phyloP scores from a whole-genome alignment of 2,113 vertebrate species.

The Paradisaea rubra region DNA sequence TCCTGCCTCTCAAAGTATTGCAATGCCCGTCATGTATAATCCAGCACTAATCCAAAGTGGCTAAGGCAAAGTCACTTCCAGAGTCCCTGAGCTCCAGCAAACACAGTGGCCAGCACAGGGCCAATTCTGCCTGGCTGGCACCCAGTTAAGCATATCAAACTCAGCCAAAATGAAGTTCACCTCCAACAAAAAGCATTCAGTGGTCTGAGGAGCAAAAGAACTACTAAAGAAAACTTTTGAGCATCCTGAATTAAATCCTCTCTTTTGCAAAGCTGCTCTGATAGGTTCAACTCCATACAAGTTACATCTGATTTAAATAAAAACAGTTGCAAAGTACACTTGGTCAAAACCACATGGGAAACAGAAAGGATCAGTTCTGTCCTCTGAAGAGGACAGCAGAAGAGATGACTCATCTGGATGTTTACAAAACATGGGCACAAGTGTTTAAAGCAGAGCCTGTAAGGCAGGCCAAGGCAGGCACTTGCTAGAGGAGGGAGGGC shows the following conservation, averaged over 20 bases:
- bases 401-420: background rate
- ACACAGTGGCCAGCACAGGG: background rate
- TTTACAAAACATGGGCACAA: background rate
- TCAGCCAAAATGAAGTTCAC: background rate
- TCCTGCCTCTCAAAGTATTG: rapidly evolving
- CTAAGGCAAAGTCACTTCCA: background rate
- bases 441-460: background rate
- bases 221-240: background rate
- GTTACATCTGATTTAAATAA: background rate
- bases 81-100: background rate
- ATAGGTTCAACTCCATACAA: background rate
- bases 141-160: background rate
- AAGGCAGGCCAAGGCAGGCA: background rate
- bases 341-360: background rate
- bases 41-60: background rate
- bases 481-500: background rate
- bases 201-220: background rate
- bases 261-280: background rate
- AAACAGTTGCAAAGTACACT: background rate
- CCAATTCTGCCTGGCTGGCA: background rate
- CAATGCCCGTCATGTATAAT: background rate
- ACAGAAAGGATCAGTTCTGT: background rate
- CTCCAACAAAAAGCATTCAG: background rate
- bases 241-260: background rate
- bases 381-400: background rate